Evolutionary conservation across 2,113 vertebrate species (phyloP), one percentile per base, ranked within the genome.

Genomic region (pig (Sus scrofa)): DNA sequence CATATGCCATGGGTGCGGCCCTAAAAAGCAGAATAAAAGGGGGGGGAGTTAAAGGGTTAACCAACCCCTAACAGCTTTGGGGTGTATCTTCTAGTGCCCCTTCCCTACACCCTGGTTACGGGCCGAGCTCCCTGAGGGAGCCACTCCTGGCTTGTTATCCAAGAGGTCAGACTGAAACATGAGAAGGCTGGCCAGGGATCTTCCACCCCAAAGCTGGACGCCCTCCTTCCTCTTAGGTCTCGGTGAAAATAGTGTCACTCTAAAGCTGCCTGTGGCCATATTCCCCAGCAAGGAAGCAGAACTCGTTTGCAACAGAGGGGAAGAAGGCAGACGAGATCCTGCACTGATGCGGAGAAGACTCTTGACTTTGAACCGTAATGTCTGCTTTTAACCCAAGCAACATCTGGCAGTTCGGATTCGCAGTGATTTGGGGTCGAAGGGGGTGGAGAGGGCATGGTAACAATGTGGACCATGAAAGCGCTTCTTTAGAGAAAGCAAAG

Each of bases 171-270:
- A n/a, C n/a, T 79, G 7, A 11, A 68, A 14, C 56, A 34, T 4
- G 7, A 52, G 52, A 37, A 77, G 32, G 1, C 63, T 18, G 86
- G 7, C 15, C 2, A 8, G n/a, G 39, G 34, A 7, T 32, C 65
- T 70, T 20, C 20, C 27, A 52, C 14, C 24, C 39, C 1, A n/a
- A 6, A 7, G 9, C 8, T 34, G 8, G 3, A 32, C 0, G 0
- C 13, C 44, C 10, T 52, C 75, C 70, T 78, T 32, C 39, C 58
- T 84, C 73, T 50, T 13, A 78, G 63, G 11, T 54, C 24, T 19
- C 18, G 6, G 18, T 7, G 39, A n/a, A 44, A 56, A 79, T 24
- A 20, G 60, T 56, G 27, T 12, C n/a, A 34, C 52, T 15, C 50
- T 82, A 27, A n/a, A 34, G 39, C 27, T 44, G 18, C 22, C 37